Percentiles rank a stretch among this genome's conserved stretches.
These are phyloP conservation scores for Sebastes itinus DNA, from an alignment of 2,797 vertebrate genomes.

Conservation along the genomic window DNA sequence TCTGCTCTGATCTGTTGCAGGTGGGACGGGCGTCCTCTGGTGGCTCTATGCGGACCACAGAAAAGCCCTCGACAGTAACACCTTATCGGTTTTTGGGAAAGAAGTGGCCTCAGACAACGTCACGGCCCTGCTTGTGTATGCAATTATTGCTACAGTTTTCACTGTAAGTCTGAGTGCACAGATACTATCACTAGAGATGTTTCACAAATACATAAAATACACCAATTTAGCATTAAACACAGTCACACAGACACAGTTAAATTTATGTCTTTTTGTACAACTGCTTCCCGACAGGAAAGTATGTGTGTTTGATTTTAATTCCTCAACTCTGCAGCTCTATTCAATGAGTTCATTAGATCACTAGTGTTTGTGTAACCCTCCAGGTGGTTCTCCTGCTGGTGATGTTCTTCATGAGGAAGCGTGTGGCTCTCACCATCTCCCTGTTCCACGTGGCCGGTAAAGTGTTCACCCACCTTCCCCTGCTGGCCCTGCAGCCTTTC, in stretches of 20 bases:
- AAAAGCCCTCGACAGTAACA: conserved; percentile 70
- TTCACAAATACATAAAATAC: not conserved
- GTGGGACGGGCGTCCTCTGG: conserved; percentile 93
- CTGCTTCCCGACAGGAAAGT: not conserved
- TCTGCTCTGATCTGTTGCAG: conserved; percentile 69
- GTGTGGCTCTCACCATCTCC: conserved; percentile 94
- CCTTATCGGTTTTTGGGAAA: conserved; percentile 78
- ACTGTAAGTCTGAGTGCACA: conserved; percentile 80
- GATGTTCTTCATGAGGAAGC: conserved; percentile 96
- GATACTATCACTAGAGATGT: not conserved
- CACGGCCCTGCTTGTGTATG: conserved; percentile 91
- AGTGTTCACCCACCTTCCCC: conserved; percentile 93
- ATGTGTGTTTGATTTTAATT: not conserved
- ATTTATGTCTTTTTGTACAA: not conserved
- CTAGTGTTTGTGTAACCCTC: not conserved
- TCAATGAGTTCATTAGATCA: not conserved
- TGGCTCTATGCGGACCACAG: conserved; percentile 93
- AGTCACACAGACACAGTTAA: not conserved
- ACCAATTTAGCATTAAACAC: not conserved
- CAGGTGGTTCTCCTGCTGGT: conserved; percentile 93
- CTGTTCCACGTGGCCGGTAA: conserved; percentile 97
- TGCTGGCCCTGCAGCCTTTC: conserved; percentile 94
- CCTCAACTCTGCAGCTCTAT: not conserved
- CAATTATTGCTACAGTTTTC: conserved; percentile 93
- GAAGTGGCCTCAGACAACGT: conserved; percentile 91